Conservation (phyloP, 1,140 invertebrate species). For the Artemia franciscana region DNA sequence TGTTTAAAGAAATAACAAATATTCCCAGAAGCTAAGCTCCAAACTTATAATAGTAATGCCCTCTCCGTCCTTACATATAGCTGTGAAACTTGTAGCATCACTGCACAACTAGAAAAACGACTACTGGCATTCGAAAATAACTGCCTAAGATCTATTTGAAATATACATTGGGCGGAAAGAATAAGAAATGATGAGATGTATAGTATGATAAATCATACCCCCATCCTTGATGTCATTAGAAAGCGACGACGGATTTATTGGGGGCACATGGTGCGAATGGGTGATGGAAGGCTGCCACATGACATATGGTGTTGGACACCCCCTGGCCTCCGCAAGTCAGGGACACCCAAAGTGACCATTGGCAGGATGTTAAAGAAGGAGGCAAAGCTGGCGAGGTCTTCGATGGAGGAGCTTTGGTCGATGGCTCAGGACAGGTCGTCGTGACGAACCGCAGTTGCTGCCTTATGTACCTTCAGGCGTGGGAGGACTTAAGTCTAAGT, state of each 20-base stretch:
- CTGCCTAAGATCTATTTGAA: neutral
- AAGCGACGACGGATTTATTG: neutral
- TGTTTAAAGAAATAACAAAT: neutral
- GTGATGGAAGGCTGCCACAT: neutral
- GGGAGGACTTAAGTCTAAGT: too few species aligned
- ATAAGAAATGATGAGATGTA: too few species aligned
- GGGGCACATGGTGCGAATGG: neutral
- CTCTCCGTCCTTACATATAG: too few species aligned
- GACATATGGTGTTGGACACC: neutral
- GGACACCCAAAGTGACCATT: neutral
- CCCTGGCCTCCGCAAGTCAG: neutral
- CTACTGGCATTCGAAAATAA: neutral
- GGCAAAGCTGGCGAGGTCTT: neutral
- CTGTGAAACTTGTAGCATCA: neutral
- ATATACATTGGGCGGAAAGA: neutral
- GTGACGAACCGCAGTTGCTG: too few species aligned
- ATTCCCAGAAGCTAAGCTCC: too few species aligned
- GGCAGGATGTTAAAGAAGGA: neutral
- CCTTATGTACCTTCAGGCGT: too few species aligned
- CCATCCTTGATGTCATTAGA: neutral
- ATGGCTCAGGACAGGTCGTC: too few species aligned
- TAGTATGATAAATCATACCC: neutral
- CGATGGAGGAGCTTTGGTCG: too few species aligned
- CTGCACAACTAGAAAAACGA: neutral
- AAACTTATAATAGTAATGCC: too few species aligned